Evolutionary conservation across 35 echinoderm and acorn worm species (phyloP), one percentile per base, ranked within the genome.

Genomic region (Ophiothrix spiculata): DNA sequence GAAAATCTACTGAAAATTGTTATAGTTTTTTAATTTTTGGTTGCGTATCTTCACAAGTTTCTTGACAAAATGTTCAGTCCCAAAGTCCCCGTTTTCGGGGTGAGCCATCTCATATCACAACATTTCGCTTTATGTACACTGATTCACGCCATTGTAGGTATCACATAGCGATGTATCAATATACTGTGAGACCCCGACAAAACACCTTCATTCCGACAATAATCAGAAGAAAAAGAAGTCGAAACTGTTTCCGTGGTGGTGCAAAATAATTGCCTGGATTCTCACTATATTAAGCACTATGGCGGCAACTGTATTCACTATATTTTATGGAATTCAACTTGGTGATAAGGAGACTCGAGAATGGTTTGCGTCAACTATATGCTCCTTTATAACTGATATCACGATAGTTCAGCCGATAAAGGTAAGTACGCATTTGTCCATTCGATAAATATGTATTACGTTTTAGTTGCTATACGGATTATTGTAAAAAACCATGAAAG

Each of bases 401-500:
- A 81, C 94, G 39, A 63, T 98, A 33, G 89, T 92, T 32, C 95
- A 98, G 77, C 95, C 95, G 17, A 86, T 98, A 19, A 98, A 98
- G 89, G 95, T 98, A 87, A 37, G 19, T 10, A 10, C 19, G 42
- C 6, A 8, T 14, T n/a, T n/a, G n/a, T n/a, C n/a, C n/a, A n/a
- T n/a, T n/a, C n/a, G n/a, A n/a, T n/a, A n/a, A n/a, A n/a, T n/a
- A n/a, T n/a, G n/a, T n/a, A n/a, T n/a, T n/a, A n/a, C n/a, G n/a
- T n/a, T n/a, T n/a, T n/a, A n/a, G n/a, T n/a, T n/a, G n/a, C n/a
- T n/a, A n/a, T n/a, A n/a, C n/a, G n/a, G n/a, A n/a, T n/a, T n/a
- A n/a, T n/a, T n/a, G n/a, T n/a, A n/a, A n/a, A n/a, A n/a, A n/a
- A n/a, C n/a, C n/a, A n/a, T n/a, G n/a, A n/a, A n/a, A n/a, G n/a